phyloP scores from a whole-genome alignment of 2,113 vertebrate species.

The Picathartes gymnocephalus region DNA sequence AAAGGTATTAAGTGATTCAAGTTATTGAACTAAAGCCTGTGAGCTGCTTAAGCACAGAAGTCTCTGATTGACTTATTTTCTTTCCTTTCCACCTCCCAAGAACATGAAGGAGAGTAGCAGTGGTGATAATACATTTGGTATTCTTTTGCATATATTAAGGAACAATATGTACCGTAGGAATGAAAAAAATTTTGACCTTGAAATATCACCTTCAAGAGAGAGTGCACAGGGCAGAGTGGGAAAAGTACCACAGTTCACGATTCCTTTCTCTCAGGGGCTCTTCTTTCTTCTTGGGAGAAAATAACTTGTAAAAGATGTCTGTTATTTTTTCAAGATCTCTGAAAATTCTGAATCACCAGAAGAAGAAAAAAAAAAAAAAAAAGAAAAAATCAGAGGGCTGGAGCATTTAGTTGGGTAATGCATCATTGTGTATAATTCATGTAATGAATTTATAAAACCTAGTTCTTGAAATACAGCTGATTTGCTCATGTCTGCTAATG shows the following conservation, averaged over 20 bases:
- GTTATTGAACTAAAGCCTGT: background rate
- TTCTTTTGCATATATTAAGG: conserved; percentile 2
- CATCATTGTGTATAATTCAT: background rate
- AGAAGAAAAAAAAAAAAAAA: background rate
- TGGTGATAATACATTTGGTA: background rate
- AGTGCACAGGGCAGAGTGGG: background rate
- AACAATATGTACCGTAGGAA: background rate
- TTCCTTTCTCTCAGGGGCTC: background rate
- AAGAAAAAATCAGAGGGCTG: background rate
- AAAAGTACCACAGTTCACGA: background rate
- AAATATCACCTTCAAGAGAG: background rate
- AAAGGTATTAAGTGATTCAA: background rate
- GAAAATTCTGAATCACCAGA: background rate
- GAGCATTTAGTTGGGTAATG: background rate
- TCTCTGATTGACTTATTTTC: conserved; percentile 1
- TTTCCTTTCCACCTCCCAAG: background rate
- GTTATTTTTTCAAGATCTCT: background rate
- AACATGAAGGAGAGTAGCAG: background rate
- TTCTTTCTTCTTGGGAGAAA: background rate
- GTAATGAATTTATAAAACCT: background rate
- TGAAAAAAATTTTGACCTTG: background rate
- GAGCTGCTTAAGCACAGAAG: conserved; percentile 1
- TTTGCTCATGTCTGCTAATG: background rate
- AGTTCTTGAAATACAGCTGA: background rate
- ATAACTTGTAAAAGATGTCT: background rate